Evolutionary conservation across 2,797 vertebrate genomes (phyloP).

Genomic region (Propithecus perrieri): DNA sequence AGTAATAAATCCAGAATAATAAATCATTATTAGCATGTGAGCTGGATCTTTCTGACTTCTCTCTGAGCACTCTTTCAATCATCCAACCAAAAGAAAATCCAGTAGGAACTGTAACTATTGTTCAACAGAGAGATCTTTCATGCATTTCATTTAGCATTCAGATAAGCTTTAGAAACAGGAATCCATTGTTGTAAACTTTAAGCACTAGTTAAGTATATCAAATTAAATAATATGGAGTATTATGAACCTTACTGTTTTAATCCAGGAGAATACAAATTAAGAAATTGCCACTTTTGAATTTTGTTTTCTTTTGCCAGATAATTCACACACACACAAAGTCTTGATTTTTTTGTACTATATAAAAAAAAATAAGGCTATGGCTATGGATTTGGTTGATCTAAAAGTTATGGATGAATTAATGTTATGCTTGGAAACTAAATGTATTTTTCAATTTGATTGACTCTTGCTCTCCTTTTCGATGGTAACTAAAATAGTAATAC

Average conservation of each 20-base stretch:
- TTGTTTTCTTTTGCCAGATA: constrained; percentile 32
- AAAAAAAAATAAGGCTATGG: constrained; percentile 30
- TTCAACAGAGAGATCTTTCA: constrained; percentile 57
- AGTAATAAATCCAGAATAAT: constrained; percentile 61
- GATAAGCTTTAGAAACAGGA: constrained; percentile 71
- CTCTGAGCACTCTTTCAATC: not conserved
- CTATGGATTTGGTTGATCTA: not conserved
- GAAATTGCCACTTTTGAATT: not conserved
- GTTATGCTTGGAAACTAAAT: constrained; percentile 18
- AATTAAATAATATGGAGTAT: not conserved
- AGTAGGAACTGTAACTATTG: constrained; percentile 62
- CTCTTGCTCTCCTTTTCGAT: not conserved
- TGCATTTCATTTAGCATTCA: constrained; percentile 48
- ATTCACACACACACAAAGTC: not conserved
- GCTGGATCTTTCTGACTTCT: constrained; percentile 52
- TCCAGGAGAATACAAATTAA: not conserved
- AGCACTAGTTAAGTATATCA: constrained; percentile 32
- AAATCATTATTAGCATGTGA: constrained; percentile 55
- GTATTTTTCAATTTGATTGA: constrained; percentile 40
- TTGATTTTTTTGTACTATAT: not conserved
- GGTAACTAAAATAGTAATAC: constrained; percentile 13
- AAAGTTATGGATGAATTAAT: constrained; percentile 9
- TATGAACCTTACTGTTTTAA: not conserved
- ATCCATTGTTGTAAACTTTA: constrained; percentile 53
- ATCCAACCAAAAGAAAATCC: constrained; percentile 46